Evolutionary conservation across 1,140 invertebrate species (phyloP).

Genomic region (Steinernema feltiae): DNA sequence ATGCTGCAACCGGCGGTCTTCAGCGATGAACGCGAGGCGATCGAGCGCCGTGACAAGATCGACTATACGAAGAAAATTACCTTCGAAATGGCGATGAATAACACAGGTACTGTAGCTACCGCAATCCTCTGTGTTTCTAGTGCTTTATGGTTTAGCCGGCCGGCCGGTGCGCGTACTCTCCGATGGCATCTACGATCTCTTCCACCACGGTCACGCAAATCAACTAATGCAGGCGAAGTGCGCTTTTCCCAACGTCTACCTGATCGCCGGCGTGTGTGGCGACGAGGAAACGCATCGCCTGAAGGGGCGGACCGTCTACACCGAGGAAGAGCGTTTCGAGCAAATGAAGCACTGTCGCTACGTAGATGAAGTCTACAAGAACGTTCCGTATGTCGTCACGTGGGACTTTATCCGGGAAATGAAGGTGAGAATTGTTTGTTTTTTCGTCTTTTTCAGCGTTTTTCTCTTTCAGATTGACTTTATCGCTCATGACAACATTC

Average conservation of each 20-base stretch:
- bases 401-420: neutral
- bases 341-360: conserved; percentile 95
- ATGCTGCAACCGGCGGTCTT: neutral
- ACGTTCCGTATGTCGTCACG: conserved; percentile 76
- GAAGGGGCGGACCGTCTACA: conserved; percentile 97
- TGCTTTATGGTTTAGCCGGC: neutral
- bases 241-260: conserved; percentile 75
- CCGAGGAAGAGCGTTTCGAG: conserved; percentile 79
- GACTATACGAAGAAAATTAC: neutral
- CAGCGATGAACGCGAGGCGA: neutral
- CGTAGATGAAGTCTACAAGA: conserved; percentile 90
- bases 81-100: neutral
- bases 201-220: conserved; percentile 83
- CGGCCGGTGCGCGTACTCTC: neutral
- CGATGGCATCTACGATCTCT: conserved; percentile 60
- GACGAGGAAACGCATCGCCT: conserved; percentile 75
- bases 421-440: neutral
- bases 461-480: neutral
- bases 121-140: neutral
- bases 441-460: conserved; percentile 6
- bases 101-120: conserved; percentile 27
- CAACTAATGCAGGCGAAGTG: conserved; percentile 97
- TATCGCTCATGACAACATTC: neutral
- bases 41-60: neutral
- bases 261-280: conserved; percentile 94